Conservation (phyloP, 2,888 invertebrate species). For the Salticus scenicus region DNA sequence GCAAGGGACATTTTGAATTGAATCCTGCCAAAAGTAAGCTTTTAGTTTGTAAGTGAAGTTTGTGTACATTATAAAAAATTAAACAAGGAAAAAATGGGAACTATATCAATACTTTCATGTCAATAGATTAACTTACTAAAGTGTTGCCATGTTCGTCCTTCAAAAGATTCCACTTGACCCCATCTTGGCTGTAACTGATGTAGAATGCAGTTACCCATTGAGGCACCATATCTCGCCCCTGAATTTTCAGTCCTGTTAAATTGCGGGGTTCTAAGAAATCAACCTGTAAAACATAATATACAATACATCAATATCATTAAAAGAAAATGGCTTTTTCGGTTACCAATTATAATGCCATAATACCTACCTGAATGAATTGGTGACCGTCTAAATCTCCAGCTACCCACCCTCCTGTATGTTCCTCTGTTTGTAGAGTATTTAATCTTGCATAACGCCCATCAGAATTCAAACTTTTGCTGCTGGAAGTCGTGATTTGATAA, state of each 20-base stretch:
- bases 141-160: slow-evolving; percentile 77
- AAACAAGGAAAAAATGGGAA: too few species aligned
- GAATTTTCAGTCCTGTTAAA: slow-evolving; percentile 86
- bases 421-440: slow-evolving; percentile 59
- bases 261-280: slow-evolving; percentile 86
- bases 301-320: too few species aligned
- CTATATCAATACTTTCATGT: too few species aligned
- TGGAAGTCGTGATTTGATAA: slow-evolving; percentile 83
- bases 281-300: slow-evolving; percentile 78
- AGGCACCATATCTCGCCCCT: slow-evolving; percentile 79
- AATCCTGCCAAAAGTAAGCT: too few species aligned
- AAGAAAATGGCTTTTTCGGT: too few species aligned
- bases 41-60: too few species aligned
- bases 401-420: slow-evolving; percentile 73
- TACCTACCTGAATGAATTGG: slow-evolving; percentile 70
- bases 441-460: slow-evolving; percentile 31
- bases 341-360: neutral
- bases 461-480: slow-evolving; percentile 75
- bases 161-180: slow-evolving; percentile 80
- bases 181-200: slow-evolving; percentile 84
- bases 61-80: too few species aligned
- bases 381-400: slow-evolving; percentile 69
- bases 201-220: slow-evolving; percentile 86
- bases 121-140: slow-evolving; percentile 77
- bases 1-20: too few species aligned